Evolutionary conservation across 2,113 vertebrate species (phyloP).

Genomic region (Hemibagrus wyckioides): DNA sequence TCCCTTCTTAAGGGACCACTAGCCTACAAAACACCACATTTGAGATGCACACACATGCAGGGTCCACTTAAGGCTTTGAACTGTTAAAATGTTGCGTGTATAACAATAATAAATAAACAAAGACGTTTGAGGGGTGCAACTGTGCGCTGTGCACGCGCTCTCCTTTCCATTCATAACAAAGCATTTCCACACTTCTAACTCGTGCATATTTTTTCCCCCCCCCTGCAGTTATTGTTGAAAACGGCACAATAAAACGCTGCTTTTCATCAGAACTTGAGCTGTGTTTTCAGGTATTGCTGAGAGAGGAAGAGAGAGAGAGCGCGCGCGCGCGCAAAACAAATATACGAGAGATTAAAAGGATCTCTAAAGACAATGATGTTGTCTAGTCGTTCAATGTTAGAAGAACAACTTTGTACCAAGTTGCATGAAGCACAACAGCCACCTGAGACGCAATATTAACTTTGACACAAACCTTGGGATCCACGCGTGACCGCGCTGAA

Average conservation of each 20-base stretch:
- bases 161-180: not conserved
- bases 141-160: not conserved
- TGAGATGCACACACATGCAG: not conserved
- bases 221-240: too few species aligned
- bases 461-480: constrained; percentile 73
- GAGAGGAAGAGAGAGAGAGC: too few species aligned
- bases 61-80: not conserved
- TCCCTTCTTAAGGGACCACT: not conserved
- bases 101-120: not conserved
- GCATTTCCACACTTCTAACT: not conserved
- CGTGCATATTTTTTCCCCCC: not conserved
- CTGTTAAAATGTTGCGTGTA: not conserved
- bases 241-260: not conserved
- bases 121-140: too few species aligned
- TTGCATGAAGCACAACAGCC: not conserved
- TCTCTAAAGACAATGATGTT: not conserved
- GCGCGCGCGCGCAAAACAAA: not conserved
- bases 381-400: not conserved
- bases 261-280: not conserved
- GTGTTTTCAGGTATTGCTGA: not conserved
- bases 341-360: not conserved
- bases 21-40: not conserved
- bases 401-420: not conserved
- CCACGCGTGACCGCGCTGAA: constrained; percentile 56
- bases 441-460: not conserved